Base-by-base conservation (phyloP, 2,888 invertebrate species). In the Acronicta psi region DNA sequence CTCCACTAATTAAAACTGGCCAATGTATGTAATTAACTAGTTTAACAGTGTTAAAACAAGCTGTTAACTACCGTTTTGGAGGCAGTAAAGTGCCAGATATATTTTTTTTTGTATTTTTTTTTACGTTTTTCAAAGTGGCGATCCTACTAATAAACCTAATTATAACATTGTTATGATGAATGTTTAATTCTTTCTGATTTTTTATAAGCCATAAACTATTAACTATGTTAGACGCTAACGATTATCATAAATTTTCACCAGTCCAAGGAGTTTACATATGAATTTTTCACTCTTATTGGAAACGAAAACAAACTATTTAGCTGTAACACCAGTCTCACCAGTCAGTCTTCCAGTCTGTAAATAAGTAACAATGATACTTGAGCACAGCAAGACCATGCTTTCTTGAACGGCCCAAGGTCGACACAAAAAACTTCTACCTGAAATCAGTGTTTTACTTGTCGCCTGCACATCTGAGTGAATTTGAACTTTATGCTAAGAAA, bases 351-450 rank as follows among this genome's bases (percentile, higher is more conserved):
- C n/a, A n/a, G 52, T 65, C 38, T 67, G 70, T 78, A 75, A 81
- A 82, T 77, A 79, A 79, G 78, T 72, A 75, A 75, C 63, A 78
- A 68, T 80, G 75, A 80, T 71, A 44, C 53, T 63, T 60, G 60
- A 77, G 62, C 77, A 67, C 64, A 69, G 66, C 57, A 60, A 68
- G 59, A 74, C 70, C 58, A 72, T 71, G 80, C 79, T 83, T 80
- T 83, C 79, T 78, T 63, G 53, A 59, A 50, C 69, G 53, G 50
- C 23, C 62, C 82, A 84, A 87, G 87, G 85, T 79, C 82, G 77
- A 60, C 67, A 55, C 31, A 69, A 81, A 81, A 81, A 81, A 82
- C 77, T 62, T 75, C 79, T 83, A 84, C 82, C 84, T 85, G 79
- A 77, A 78, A 75, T 78, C 73, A 72, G 76, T 82, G 74, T 67